A percentile compares a stretch with the other conserved stretches of the same genome.
Conservation (phyloP, 2,888 invertebrate genomes). For the Scaptomyza tumidula region DNA sequence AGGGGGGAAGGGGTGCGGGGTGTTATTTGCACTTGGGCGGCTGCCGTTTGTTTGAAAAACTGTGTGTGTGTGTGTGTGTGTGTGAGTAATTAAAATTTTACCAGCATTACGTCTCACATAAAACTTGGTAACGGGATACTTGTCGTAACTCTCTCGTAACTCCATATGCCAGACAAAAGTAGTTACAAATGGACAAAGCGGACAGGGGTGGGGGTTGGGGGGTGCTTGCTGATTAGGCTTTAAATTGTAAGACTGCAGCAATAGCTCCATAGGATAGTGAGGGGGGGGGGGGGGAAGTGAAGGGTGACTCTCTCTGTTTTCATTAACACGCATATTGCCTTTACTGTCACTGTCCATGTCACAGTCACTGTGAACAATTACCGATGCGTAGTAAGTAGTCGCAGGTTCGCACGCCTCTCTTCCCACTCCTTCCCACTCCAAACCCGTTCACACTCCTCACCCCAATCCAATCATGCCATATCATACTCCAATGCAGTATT, state of each 20-base stretch:
- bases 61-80: constrained; percentile 29
- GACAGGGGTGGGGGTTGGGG: not conserved
- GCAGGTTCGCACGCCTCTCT: not conserved
- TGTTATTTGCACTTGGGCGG: constrained; percentile 65
- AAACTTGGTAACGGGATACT: constrained; percentile 24
- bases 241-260: not conserved
- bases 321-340: constrained; percentile 25
- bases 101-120: constrained; percentile 51
- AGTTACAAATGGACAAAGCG: no score
- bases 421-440: not conserved
- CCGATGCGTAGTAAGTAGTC: constrained; percentile 2
- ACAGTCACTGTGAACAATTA: constrained; percentile 9
- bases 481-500: not conserved
- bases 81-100: constrained; percentile 76
- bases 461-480: not conserved
- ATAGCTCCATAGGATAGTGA: no score
- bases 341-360: not conserved
- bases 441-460: fast-evolving
- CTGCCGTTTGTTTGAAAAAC: constrained; percentile 58
- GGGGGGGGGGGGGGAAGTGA: no score
- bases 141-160: constrained; percentile 33
- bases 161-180: constrained; percentile 30
- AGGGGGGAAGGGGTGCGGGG: not conserved
- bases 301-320: constrained; percentile 8
- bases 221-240: constrained; percentile 40